phyloP scores from a whole-genome alignment of 2,113 vertebrate genomes.

The Ondatra zibethicus region DNA sequence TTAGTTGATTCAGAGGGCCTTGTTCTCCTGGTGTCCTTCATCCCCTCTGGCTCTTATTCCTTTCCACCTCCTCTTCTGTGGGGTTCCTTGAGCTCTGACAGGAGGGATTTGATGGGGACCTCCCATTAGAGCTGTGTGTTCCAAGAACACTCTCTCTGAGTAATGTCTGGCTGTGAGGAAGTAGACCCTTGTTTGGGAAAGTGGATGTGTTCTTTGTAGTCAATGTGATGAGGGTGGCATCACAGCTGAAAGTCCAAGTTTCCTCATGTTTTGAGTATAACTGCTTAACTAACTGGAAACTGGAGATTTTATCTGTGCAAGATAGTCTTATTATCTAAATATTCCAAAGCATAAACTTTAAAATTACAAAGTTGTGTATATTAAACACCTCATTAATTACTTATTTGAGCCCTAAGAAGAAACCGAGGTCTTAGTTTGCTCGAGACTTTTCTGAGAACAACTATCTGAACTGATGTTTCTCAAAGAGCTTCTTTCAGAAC shows the following conservation, averaged over 20 bases:
- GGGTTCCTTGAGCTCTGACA: not conserved
- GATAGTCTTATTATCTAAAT: not conserved
- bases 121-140: not conserved
- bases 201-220: not conserved
- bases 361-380: not conserved
- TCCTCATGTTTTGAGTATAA: not conserved
- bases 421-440: not conserved
- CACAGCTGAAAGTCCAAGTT: slow-evolving; percentile 1
- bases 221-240: not conserved
- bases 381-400: not conserved
- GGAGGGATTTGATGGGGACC: not conserved
- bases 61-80: not conserved
- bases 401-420: not conserved
- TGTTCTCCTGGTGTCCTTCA: not conserved
- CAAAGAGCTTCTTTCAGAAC: not conserved
- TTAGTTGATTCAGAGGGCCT: not conserved
- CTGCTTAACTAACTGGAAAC: not conserved
- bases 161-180: not conserved
- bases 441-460: too few species aligned
- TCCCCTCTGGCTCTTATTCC: not conserved
- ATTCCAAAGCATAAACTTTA: slow-evolving; percentile 26
- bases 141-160: not conserved
- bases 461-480: not conserved
- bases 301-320: not conserved
- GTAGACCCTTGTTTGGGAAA: not conserved